These are phyloP conservation scores for Galbula dea DNA, from an alignment of 2,113 vertebrate genomes.

Conservation along the genomic window DNA sequence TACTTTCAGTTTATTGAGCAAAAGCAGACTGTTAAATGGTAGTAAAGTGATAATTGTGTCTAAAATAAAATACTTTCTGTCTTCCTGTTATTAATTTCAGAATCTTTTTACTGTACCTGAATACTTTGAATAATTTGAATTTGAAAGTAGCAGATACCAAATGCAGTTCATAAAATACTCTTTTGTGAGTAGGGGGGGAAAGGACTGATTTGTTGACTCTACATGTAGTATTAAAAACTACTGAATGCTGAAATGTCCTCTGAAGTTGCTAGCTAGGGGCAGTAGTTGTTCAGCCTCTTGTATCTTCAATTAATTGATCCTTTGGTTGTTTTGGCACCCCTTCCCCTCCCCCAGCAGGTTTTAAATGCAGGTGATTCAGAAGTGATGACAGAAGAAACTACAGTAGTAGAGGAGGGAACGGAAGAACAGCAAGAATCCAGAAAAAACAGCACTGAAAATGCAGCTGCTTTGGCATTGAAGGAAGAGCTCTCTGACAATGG, in stretches of 20 bases:
- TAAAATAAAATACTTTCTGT: background rate
- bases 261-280: background rate
- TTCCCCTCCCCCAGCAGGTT: constrained; percentile 8
- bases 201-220: background rate
- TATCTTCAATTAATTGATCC: background rate
- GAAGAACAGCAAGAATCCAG: constrained; percentile 46
- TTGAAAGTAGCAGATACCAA: background rate
- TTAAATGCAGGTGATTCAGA: constrained; percentile 56
- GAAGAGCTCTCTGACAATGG: constrained; percentile 66
- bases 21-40: background rate
- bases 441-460: constrained; percentile 24
- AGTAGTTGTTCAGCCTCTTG: background rate
- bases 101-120: background rate
- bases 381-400: constrained; percentile 19
- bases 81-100: background rate
- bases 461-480: background rate
- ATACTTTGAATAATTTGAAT: background rate
- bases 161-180: background rate
- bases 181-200: background rate
- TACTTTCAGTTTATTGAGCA: background rate
- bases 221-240: background rate
- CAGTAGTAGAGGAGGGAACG: background rate
- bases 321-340: background rate
- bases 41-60: background rate
- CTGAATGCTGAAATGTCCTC: background rate